phyloP scores from a whole-genome alignment of 2,797 vertebrate genomes.

The Ptychadena robeensis region DNA sequence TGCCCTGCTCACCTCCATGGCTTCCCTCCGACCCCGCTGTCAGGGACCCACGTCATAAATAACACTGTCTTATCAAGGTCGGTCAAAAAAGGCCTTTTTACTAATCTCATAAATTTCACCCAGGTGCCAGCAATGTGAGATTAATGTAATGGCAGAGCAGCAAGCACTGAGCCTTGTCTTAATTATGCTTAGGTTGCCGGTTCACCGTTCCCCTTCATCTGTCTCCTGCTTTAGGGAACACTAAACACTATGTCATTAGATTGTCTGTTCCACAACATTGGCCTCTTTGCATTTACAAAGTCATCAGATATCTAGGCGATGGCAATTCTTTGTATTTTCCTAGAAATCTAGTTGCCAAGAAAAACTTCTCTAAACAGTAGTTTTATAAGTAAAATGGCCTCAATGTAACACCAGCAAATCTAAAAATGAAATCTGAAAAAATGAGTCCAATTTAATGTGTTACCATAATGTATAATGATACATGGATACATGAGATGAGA shows the following conservation, averaged over 20 bases:
- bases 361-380: neutral
- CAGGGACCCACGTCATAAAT: constrained; percentile 77
- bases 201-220: constrained; percentile 84
- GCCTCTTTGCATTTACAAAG: constrained; percentile 81
- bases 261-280: constrained; percentile 84
- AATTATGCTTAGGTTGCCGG: constrained; percentile 85
- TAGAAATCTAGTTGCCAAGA: constrained; percentile 75
- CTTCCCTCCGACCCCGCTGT: constrained; percentile 66
- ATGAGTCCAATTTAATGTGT: neutral
- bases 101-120: constrained; percentile 84
- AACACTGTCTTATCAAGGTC: constrained; percentile 81
- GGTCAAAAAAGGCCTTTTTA: constrained; percentile 79
- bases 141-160: constrained; percentile 83
- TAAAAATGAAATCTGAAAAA: neutral
- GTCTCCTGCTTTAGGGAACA: constrained; percentile 85
- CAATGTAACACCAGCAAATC: neutral
- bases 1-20: constrained; percentile 26
- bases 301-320: constrained; percentile 80
- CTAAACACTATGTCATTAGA: constrained; percentile 86
- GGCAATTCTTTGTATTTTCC: constrained; percentile 71
- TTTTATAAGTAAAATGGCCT: neutral
- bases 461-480: neutral
- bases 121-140: constrained; percentile 83
- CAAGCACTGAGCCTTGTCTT: constrained; percentile 85
- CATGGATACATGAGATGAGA: neutral